Conservation (phyloP, 2,113 vertebrate species). For the Actenoides hombroni region DNA sequence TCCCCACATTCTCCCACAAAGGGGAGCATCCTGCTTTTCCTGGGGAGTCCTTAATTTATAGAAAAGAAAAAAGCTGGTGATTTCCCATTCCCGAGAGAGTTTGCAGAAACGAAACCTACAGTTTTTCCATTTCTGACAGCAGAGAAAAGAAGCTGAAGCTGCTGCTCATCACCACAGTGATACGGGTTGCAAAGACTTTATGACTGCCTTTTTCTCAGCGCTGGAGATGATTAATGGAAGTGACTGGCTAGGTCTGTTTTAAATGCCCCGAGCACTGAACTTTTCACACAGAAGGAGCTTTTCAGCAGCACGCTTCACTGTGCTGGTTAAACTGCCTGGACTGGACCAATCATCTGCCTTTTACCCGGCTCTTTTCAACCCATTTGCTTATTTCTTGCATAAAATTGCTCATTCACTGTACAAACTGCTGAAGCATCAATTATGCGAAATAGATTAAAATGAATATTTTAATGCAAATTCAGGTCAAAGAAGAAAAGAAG, state of each 20-base stretch:
- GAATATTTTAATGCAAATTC: neutral
- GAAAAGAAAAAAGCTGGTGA: neutral
- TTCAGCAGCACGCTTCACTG: neutral
- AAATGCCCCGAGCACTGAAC: neutral
- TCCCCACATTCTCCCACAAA: neutral
- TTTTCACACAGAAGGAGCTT: neutral
- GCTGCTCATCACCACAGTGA: neutral
- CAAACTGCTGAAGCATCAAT: slow-evolving; percentile 32
- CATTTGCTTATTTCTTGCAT: neutral
- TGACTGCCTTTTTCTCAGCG: neutral
- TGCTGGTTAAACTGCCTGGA: neutral
- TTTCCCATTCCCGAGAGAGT: neutral
- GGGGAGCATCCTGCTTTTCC: neutral
- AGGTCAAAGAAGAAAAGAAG: neutral
- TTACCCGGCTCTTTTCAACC: neutral
- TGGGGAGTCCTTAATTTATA: neutral
- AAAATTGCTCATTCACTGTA: neutral
- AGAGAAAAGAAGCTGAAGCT: neutral
- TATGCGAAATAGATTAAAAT: neutral
- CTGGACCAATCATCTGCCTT: neutral
- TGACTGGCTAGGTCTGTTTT: neutral
- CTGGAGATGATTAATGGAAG: neutral
- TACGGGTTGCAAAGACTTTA: neutral
- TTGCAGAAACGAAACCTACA: rapidly evolving
- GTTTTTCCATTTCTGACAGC: neutral